phyloP scores from a whole-genome alignment of 2,888 invertebrate species.

The Steinernema hermaphroditum region DNA sequence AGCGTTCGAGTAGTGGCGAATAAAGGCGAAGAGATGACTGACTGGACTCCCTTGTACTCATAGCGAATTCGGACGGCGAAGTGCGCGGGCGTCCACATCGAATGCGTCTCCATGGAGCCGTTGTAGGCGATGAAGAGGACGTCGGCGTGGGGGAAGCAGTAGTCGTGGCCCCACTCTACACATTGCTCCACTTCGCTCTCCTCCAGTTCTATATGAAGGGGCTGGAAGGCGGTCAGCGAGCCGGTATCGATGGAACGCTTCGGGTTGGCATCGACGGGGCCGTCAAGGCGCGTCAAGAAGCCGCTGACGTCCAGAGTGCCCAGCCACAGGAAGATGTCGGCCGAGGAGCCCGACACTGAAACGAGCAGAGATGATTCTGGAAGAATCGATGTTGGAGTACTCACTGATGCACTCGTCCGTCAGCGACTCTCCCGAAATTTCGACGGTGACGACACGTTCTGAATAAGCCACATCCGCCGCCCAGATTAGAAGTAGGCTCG shows the following conservation, averaged over 20 bases:
- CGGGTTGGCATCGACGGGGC: background rate
- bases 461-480: background rate
- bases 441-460: background rate
- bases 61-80: background rate
- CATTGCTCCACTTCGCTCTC: background rate
- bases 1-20: background rate
- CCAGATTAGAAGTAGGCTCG: background rate
- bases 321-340: background rate
- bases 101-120: background rate
- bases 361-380: background rate
- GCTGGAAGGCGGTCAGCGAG: background rate
- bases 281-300: background rate
- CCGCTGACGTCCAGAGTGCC: background rate
- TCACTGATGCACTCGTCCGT: constrained; percentile 11
- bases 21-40: background rate
- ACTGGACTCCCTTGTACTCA: background rate
- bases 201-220: background rate
- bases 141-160: constrained; percentile 16
- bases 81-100: background rate
- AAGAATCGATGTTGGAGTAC: background rate
- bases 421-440: background rate
- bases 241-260: constrained; percentile 4
- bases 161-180: constrained; percentile 3
- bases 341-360: background rate
- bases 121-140: background rate